Evolutionary conservation across 2,888 invertebrate species (phyloP).

Genomic region (Idaea straminata): DNA sequence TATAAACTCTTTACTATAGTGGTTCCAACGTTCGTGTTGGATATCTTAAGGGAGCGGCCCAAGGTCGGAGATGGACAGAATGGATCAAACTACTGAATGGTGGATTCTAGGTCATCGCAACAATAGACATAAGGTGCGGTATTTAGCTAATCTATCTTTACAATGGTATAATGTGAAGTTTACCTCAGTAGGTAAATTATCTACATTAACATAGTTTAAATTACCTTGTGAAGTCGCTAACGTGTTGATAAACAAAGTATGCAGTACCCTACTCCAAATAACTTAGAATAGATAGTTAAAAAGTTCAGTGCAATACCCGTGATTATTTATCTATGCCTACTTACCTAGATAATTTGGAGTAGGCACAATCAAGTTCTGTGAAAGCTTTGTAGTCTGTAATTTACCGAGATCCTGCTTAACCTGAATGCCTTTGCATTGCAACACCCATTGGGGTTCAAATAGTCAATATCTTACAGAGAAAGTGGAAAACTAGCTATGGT

Average conservation of each 20-base stretch:
- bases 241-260: not conserved
- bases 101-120: slow-evolving; percentile 40
- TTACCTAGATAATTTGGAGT: not conserved
- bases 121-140: slow-evolving; percentile 40
- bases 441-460: not conserved
- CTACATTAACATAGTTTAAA: not conserved
- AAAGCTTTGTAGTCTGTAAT: not conserved
- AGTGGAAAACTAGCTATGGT: not conserved
- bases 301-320: too few species aligned
- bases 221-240: not conserved
- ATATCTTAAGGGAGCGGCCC: slow-evolving; percentile 24
- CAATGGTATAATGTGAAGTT: slow-evolving; percentile 19
- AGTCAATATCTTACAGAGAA: not conserved
- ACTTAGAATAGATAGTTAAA: not conserved
- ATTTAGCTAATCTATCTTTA: slow-evolving; percentile 21
- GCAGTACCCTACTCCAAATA: too few species aligned
- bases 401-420: not conserved
- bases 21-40: slow-evolving; percentile 3
- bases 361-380: not conserved
- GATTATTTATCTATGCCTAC: not conserved
- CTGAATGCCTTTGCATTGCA: not conserved
- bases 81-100: slow-evolving; percentile 33
- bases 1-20: not conserved
- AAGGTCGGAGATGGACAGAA: slow-evolving; percentile 28
- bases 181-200: slow-evolving; percentile 6